A percentile compares a stretch with the other conserved stretches of the same genome.
Conservation (phyloP, 2,797 vertebrate species). For the Synaphobranchus kaupii region DNA sequence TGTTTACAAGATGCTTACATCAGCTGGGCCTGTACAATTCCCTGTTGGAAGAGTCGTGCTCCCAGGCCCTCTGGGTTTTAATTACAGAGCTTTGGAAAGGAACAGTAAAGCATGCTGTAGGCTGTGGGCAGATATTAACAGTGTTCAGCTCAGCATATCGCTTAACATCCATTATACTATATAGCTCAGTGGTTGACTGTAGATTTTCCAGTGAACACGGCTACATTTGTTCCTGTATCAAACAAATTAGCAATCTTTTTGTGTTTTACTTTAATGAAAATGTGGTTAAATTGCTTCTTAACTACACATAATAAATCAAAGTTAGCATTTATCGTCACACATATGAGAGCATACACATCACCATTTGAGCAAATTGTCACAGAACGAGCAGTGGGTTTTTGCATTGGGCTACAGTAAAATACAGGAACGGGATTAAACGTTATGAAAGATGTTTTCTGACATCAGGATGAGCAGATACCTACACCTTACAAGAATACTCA, state of each 20-base stretch:
- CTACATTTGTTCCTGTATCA: neutral
- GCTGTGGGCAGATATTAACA: constrained; percentile 32
- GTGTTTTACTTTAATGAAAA: neutral
- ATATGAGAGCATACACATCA: neutral
- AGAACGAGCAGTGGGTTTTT: too few species aligned
- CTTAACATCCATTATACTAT: constrained; percentile 29
- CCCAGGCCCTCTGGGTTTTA: constrained; percentile 44
- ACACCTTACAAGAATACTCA: neutral
- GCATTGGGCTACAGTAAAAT: neutral
- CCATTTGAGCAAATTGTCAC: neutral
- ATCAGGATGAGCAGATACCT: neutral
- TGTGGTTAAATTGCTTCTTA: neutral
- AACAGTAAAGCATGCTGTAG: constrained; percentile 22
- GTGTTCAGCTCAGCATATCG: constrained; percentile 25
- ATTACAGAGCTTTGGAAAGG: constrained; percentile 41
- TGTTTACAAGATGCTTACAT: constrained; percentile 42
- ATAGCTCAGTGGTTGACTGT: constrained; percentile 11
- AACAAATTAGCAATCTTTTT: neutral
- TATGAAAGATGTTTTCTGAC: neutral
- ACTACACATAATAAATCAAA: neutral
- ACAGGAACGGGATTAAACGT: neutral
- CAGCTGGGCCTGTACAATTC: constrained; percentile 40
- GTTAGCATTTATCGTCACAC: neutral
- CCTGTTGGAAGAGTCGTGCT: constrained; percentile 33
- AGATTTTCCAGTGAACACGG: neutral